Percentiles rank a stretch among this genome's conserved stretches.
Conservation (phyloP, 2,113 vertebrate genomes). For the Dissostichus mawsoni region DNA sequence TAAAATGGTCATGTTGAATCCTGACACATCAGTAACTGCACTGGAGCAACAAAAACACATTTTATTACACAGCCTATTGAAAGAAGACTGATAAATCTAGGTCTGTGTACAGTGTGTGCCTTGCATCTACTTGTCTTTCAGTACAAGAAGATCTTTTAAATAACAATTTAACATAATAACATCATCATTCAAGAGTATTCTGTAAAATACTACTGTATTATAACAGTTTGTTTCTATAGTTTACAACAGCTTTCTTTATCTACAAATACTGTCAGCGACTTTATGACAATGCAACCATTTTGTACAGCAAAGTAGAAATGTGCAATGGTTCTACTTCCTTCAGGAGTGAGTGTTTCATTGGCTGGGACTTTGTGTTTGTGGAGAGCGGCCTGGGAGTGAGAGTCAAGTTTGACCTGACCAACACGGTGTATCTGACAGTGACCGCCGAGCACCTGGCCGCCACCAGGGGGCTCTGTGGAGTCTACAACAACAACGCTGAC, state of each 20-base stretch:
- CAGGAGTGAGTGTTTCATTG: constrained; percentile 92
- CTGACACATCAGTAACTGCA: not conserved
- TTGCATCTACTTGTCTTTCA: too few species aligned
- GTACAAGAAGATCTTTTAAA: too few species aligned
- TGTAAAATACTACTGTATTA: not conserved
- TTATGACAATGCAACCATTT: not conserved
- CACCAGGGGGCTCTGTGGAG: constrained; percentile 91
- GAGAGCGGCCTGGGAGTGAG: constrained; percentile 88
- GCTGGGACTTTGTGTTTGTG: constrained; percentile 92
- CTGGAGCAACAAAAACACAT: not conserved
- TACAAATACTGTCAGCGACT: too few species aligned
- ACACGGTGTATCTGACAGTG: constrained; percentile 83
- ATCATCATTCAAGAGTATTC: not conserved
- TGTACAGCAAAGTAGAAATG: not conserved
- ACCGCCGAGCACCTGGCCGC: constrained; percentile 80
- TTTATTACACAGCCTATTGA: too few species aligned
- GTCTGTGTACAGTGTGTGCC: too few species aligned
- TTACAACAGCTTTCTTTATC: not conserved
- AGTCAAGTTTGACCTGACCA: constrained; percentile 84
- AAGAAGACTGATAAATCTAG: too few species aligned
- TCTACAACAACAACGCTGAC: constrained; percentile 85
- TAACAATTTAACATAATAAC: too few species aligned
- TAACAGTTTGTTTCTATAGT: not conserved
- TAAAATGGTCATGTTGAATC: not conserved
- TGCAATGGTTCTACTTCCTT: not conserved